phyloP scores from a whole-genome alignment of 2,797 vertebrate genomes.

The Tenualosa ilisha region DNA sequence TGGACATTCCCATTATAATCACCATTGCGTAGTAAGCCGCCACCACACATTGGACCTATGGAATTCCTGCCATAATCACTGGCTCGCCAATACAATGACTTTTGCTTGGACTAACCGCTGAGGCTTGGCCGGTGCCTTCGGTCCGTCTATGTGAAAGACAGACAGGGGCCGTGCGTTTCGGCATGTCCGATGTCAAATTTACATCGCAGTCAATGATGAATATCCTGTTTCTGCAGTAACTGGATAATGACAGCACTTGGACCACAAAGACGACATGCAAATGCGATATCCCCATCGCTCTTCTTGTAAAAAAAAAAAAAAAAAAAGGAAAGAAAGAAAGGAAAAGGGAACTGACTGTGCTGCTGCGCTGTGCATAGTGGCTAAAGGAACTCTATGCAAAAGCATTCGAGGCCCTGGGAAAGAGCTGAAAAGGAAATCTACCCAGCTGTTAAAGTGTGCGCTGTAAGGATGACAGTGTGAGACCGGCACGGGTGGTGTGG shows the following conservation, averaged over 20 bases:
- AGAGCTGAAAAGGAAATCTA: neutral
- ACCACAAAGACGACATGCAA: neutral
- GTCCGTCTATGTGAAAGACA: neutral
- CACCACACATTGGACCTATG: neutral
- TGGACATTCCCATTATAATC: constrained; percentile 48
- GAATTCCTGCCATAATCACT: neutral
- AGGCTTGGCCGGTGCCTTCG: neutral
- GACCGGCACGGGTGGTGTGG: neutral
- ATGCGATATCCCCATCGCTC: neutral
- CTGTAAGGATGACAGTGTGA: neutral
- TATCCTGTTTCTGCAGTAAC: constrained; percentile 19
- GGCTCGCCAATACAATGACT: constrained; percentile 10
- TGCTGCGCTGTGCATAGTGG: neutral
- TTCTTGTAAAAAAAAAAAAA: neutral
- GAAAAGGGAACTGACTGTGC: too few relatives aligned
- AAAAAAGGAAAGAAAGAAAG: too few relatives aligned
- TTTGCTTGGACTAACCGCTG: neutral
- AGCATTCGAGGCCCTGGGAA: neutral
- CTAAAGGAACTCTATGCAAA: neutral
- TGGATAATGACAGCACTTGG: constrained; percentile 8
- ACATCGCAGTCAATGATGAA: constrained; percentile 9
- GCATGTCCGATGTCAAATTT: constrained; percentile 10
- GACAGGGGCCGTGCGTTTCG: neutral
- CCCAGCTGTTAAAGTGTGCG: constrained; percentile 1
- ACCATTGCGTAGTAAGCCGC: constrained; percentile 25